These are phyloP conservation scores for Acanthococcus lagerstroemiae DNA, from an alignment of 2,888 invertebrate species.

Conservation along the genomic window DNA sequence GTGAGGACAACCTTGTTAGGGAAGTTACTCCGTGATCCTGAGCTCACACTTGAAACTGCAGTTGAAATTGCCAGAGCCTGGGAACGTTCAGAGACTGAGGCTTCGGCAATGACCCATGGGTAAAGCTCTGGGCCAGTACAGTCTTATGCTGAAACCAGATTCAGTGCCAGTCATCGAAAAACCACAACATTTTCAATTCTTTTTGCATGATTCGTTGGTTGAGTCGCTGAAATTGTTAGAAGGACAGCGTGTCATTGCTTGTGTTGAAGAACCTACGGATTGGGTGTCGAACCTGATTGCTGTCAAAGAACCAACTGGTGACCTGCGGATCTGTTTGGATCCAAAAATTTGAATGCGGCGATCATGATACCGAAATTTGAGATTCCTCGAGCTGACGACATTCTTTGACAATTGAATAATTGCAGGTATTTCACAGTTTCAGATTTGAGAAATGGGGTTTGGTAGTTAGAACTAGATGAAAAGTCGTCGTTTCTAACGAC, in stretches of 20 bases:
- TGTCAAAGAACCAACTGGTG: background rate
- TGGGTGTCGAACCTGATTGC: background rate
- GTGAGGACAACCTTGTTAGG: too few relatives aligned
- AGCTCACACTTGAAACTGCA: too few relatives aligned
- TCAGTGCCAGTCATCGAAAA: too few relatives aligned
- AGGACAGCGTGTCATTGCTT: background rate
- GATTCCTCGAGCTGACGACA: background rate
- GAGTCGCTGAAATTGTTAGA: background rate
- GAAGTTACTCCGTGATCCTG: too few relatives aligned
- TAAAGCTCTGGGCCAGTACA: too few relatives aligned
- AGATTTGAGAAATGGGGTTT: background rate
- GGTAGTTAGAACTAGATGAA: conserved; percentile 33
- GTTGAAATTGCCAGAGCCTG: too few relatives aligned
- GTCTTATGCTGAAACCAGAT: too few relatives aligned
- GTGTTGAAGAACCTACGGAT: background rate
- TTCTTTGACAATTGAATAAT: background rate
- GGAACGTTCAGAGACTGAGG: too few relatives aligned
- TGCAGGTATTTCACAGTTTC: background rate
- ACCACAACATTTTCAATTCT: too few relatives aligned
- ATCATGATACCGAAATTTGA: background rate
- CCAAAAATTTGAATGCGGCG: background rate
- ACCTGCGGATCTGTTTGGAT: background rate
- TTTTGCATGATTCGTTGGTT: too few relatives aligned
- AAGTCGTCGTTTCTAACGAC: conserved; percentile 34
- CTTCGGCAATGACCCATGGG: too few relatives aligned